These are phyloP conservation scores for Babylonia areolata DNA, from an alignment of 1,140 invertebrate genomes.

Conservation along the genomic window DNA sequence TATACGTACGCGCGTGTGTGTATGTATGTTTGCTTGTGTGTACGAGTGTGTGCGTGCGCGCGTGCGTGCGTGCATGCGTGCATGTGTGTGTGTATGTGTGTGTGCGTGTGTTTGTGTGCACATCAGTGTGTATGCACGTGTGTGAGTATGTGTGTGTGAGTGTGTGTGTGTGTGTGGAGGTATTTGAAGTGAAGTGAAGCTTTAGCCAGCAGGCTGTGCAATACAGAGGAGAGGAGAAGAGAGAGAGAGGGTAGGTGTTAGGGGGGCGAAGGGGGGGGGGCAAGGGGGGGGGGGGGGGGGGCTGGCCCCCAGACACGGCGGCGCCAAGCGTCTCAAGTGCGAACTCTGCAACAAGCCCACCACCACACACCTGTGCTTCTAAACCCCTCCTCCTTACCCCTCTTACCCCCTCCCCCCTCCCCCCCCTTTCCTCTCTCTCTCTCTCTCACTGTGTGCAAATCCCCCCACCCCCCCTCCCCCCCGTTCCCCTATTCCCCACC, in stretches of 20 bases:
- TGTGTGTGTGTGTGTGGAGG: not conserved
- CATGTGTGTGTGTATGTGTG: not conserved
- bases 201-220: no score
- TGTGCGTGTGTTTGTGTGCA: not conserved
- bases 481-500: no score
- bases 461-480: no score
- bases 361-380: not conserved
- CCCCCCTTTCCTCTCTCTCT: not conserved
- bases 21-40: not conserved
- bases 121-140: not conserved
- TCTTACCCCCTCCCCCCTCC: not conserved
- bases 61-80: not conserved
- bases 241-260: no score
- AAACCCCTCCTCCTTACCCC: not conserved
- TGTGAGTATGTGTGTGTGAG: not conserved
- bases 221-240: no score
- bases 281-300: no score
- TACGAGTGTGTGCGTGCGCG: not conserved
- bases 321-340: no score
- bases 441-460: no score
- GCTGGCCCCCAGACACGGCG: no score
- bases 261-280: no score
- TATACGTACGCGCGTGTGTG: not conserved
- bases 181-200: not conserved
- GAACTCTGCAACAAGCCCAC: no score